Percentiles rank a stretch among this genome's conserved stretches.
phyloP scores from a whole-genome alignment of 2,888 invertebrate genomes.

The Parnassius glacialis region DNA sequence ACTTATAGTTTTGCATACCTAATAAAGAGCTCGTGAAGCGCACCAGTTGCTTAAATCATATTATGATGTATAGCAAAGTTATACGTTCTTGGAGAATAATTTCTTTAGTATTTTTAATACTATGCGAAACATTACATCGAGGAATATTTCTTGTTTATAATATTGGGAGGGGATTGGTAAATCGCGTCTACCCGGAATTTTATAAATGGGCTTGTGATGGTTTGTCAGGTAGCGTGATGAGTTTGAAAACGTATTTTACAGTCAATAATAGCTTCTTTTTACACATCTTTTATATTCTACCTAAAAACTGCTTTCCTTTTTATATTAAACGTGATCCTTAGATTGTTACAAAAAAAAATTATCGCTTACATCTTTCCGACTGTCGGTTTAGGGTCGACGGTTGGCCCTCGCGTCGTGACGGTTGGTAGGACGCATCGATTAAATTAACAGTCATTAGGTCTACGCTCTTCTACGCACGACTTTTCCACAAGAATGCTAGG shows the following conservation, averaged over 20 bases:
- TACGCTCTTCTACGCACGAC: not conserved
- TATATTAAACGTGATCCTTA: not conserved
- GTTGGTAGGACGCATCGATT: slow-evolving; percentile 1
- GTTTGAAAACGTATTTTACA: slow-evolving; percentile 3
- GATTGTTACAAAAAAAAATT: not conserved
- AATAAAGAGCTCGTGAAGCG: too few relatives aligned
- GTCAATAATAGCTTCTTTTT: not conserved
- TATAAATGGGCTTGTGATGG: slow-evolving; percentile 7
- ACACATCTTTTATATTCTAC: not conserved
- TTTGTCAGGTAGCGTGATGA: slow-evolving; percentile 17
- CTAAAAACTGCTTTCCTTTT: slow-evolving; percentile 7
- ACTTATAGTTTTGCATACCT: too few relatives aligned
- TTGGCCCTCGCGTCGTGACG: not conserved
- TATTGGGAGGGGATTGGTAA: too few relatives aligned
- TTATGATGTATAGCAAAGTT: too few relatives aligned
- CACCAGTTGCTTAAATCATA: too few relatives aligned
- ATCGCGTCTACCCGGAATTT: slow-evolving; percentile 8
- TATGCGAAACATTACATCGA: too few relatives aligned
- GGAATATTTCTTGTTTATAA: too few relatives aligned
- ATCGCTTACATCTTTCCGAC: slow-evolving; percentile 11
- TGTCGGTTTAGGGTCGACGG: slow-evolving; percentile 1
- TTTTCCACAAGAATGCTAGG: not conserved
- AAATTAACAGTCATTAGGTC: slow-evolving; percentile 12
- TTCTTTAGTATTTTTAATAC: too few relatives aligned
- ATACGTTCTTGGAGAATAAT: too few relatives aligned